These are phyloP conservation scores for Probosciger aterrimus DNA, from an alignment of 2,113 vertebrate genomes.

Conservation along the genomic window DNA sequence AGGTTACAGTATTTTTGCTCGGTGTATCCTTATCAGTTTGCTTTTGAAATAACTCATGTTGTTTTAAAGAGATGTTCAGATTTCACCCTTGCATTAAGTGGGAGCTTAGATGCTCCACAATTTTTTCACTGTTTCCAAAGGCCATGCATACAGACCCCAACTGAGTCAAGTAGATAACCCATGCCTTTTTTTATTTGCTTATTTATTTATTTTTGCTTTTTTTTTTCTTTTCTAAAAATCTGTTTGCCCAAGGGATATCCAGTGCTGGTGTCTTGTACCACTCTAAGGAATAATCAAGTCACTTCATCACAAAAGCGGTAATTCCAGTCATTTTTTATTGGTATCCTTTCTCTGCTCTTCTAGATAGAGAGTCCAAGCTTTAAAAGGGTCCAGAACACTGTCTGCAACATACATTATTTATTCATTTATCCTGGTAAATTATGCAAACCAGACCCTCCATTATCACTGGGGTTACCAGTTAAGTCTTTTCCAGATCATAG, in stretches of 20 bases:
- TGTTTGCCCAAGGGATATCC: not conserved
- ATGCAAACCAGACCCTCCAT: not conserved
- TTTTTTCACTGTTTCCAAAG: not conserved
- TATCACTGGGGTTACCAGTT: not conserved
- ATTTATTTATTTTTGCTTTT: fast-evolving
- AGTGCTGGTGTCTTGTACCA: not conserved
- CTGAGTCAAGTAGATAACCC: not conserved
- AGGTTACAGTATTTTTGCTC: not conserved
- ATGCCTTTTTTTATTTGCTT: not conserved
- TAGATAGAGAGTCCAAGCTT: not conserved
- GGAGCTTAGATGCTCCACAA: not conserved
- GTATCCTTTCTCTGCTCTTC: not conserved
- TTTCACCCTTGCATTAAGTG: not conserved
- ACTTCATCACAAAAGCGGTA: not conserved
- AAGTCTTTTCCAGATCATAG: not conserved
- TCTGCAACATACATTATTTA: constrained; percentile 4
- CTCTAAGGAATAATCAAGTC: not conserved
- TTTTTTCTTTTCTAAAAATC: not conserved
- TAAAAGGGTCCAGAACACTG: not conserved
- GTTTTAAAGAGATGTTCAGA: not conserved
- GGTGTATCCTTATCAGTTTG: not conserved
- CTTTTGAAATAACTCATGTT: not conserved
- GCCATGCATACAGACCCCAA: fast-evolving
- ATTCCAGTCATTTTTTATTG: not conserved
- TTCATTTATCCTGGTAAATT: constrained; percentile 17